Conservation (phyloP, 35 echinoderm and acorn worm genomes). For the Nesometra sesokonis region DNA sequence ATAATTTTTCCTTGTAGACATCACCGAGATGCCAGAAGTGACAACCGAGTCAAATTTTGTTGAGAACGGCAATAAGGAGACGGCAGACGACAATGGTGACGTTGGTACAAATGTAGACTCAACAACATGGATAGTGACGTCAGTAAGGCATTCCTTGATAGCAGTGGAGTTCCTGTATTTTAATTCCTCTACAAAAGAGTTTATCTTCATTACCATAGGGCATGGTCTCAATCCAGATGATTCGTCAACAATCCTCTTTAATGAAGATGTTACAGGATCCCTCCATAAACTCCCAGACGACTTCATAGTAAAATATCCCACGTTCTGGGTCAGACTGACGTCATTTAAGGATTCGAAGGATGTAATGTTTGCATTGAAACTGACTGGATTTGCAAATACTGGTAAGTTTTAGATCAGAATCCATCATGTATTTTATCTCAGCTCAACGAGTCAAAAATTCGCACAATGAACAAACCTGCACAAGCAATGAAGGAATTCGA, state of each 20-base stretch:
- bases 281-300: not conserved
- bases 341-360: not conserved
- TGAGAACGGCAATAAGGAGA: not conserved
- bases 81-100: not conserved
- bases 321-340: not conserved
- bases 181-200: not conserved
- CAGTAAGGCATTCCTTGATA: not conserved
- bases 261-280: not conserved
- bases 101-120: not conserved
- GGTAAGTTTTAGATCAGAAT: too few species aligned
- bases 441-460: too few species aligned
- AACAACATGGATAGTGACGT: not conserved
- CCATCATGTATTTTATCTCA: too few species aligned
- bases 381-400: not conserved
- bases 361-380: not conserved
- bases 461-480: too few species aligned
- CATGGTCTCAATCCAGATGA: not conserved
- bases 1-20: too few species aligned
- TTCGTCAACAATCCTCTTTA: not conserved
- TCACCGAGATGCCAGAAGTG: too few species aligned
- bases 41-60: not conserved
- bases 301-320: not conserved
- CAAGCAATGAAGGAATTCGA: too few species aligned
- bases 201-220: not conserved
- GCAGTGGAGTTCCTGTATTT: not conserved